These are phyloP conservation scores for Rambutsinella grinnellia DNA, from an alignment of 2,888 invertebrate genomes.

Conservation along the genomic window DNA sequence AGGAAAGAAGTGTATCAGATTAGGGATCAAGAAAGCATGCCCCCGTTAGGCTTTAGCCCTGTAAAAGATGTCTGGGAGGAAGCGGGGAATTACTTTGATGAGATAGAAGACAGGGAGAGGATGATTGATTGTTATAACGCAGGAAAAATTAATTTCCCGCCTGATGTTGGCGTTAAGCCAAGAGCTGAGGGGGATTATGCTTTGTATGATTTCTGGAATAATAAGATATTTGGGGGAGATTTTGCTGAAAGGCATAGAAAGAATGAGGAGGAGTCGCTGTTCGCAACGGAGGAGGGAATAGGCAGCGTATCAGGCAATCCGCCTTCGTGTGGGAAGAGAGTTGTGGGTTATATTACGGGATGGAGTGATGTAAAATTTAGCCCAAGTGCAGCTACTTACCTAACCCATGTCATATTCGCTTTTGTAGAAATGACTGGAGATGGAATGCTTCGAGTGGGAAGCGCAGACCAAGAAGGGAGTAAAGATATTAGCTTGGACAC, in stretches of 20 bases:
- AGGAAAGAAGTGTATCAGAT: background rate
- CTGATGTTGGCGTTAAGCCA: background rate
- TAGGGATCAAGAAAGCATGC: background rate
- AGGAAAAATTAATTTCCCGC: background rate
- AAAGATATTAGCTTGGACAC: background rate
- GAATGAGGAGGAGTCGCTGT: background rate
- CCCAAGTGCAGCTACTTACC: background rate
- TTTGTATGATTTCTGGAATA: background rate
- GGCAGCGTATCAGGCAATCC: background rate
- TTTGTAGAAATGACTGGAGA: background rate
- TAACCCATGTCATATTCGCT: constrained; percentile 7
- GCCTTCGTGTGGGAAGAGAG: constrained; percentile 3
- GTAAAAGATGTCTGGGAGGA: background rate
- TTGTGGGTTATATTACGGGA: constrained; percentile 1
- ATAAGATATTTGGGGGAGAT: background rate
- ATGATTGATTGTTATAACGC: background rate
- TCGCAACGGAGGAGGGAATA: background rate
- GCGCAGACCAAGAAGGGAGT: background rate
- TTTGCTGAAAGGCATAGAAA: background rate
- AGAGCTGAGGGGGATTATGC: background rate
- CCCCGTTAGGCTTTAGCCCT: background rate
- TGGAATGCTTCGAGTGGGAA: background rate
- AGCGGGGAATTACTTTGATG: background rate
- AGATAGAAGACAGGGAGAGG: background rate
- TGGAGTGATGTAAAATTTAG: background rate